A percentile compares a stretch with the other conserved stretches of the same genome.
Evolutionary conservation across 2,888 invertebrate genomes (phyloP).

Genomic region (Orthonevra nobilis): DNA sequence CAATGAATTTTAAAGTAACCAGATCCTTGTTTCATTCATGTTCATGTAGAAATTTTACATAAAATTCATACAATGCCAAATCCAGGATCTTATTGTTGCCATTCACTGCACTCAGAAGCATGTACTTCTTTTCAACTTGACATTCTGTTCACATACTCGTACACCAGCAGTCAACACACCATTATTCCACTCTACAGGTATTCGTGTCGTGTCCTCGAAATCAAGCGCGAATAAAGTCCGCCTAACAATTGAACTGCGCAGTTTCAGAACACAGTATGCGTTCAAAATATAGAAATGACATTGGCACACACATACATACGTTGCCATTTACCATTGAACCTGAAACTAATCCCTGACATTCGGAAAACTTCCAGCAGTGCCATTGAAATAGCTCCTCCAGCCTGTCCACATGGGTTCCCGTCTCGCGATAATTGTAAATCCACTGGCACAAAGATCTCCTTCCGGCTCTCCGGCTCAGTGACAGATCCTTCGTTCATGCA

Average conservation of each 20-base stretch:
- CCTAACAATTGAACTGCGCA: conserved; percentile 46
- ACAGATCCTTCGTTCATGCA: conserved; percentile 29
- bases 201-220: conserved; percentile 27
- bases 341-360: conserved; percentile 66
- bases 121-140: conserved; percentile 65
- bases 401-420: conserved; percentile 41
- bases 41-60: not conserved
- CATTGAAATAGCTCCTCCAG: conserved; percentile 26
- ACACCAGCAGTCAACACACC: conserved; percentile 31
- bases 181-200: conserved; percentile 64
- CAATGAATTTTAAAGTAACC: too few species aligned
- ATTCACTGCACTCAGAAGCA: conserved; percentile 4
- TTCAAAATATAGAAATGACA: conserved; percentile 20
- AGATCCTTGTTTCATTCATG: too few species aligned
- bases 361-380: conserved; percentile 23
- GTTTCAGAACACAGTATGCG: conserved; percentile 30
- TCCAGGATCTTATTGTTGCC: conserved; percentile 8
- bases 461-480: conserved; percentile 56
- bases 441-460: conserved; percentile 64
- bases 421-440: conserved; percentile 52
- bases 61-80: not conserved
- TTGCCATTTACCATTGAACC: conserved; percentile 51
- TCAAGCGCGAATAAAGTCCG: conserved; percentile 35
- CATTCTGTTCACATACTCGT: conserved; percentile 28
- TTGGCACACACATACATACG: conserved; percentile 17